Conservation (phyloP, 2,888 invertebrate genomes). For the Hylaea fasciaria region DNA sequence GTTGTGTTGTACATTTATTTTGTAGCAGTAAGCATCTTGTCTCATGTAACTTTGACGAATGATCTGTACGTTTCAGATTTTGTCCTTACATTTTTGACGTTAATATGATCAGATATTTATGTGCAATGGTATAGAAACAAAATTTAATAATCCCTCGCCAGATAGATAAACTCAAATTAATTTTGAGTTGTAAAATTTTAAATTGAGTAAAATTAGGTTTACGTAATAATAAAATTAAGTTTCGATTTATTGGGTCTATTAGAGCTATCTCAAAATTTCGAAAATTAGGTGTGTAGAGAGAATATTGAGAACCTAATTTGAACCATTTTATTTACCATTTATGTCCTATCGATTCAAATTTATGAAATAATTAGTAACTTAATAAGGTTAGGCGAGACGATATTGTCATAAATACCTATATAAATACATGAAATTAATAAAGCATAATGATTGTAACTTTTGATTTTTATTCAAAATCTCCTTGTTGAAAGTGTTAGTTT, state of each 20-base stretch:
- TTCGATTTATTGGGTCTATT: slow-evolving; percentile 68
- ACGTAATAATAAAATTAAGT: slow-evolving; percentile 61
- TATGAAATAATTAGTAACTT: slow-evolving; percentile 84
- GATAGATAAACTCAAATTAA: slow-evolving; percentile 62
- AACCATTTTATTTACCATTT: slow-evolving; percentile 79
- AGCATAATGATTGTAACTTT: slow-evolving; percentile 84
- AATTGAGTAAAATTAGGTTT: slow-evolving; percentile 50
- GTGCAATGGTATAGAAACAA: slow-evolving; percentile 43
- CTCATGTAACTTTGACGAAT: slow-evolving; percentile 48
- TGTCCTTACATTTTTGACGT: slow-evolving; percentile 7
- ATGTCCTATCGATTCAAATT: slow-evolving; percentile 83
- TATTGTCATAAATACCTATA: slow-evolving; percentile 85
- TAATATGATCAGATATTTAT: slow-evolving; percentile 16
- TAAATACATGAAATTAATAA: slow-evolving; percentile 86
- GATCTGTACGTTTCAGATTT: slow-evolving; percentile 22
- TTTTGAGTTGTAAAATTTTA: slow-evolving; percentile 68
- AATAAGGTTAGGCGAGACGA: slow-evolving; percentile 86
- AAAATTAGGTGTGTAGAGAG: slow-evolving; percentile 71
- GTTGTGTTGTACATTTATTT: slow-evolving; percentile 74
- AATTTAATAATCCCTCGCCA: slow-evolving; percentile 69
- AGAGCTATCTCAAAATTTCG: slow-evolving; percentile 66
- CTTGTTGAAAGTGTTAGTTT: slow-evolving; percentile 7
- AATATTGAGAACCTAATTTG: slow-evolving; percentile 69
- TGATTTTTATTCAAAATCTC: slow-evolving; percentile 68
- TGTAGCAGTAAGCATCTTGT: slow-evolving; percentile 66